Percentiles rank a stretch among this genome's conserved stretches.
These are phyloP conservation scores for Drosophila tropicalis DNA, from an alignment of 1,140 invertebrate species.

Conservation along the genomic window DNA sequence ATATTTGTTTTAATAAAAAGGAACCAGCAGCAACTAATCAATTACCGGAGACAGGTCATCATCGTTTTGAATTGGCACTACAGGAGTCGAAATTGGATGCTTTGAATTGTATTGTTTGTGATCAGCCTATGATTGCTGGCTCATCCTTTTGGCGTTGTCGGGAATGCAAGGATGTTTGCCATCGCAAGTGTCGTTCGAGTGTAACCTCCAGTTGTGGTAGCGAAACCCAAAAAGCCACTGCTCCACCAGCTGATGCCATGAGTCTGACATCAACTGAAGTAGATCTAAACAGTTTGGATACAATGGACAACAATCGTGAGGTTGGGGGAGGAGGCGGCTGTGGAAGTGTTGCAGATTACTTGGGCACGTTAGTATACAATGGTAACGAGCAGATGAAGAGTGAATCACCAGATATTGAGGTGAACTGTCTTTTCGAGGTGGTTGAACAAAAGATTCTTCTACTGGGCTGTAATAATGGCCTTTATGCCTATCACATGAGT, in stretches of 20 bases:
- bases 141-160: slow-evolving; percentile 77
- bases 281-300: slow-evolving; percentile 48
- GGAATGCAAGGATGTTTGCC: slow-evolving; percentile 69
- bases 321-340: no score
- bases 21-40: background rate
- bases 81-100: slow-evolving; percentile 51
- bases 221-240: slow-evolving; percentile 24
- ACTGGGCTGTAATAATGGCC: slow-evolving; percentile 73
- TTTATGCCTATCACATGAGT: slow-evolving; percentile 73
- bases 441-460: slow-evolving; percentile 68
- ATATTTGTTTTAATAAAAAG: no score
- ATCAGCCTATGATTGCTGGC: slow-evolving; percentile 55
- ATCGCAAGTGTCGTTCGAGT: slow-evolving; percentile 71
- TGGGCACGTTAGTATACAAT: slow-evolving; percentile 60
- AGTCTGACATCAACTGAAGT: slow-evolving; percentile 31
- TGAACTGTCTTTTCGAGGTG: slow-evolving; percentile 76
- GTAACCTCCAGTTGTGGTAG: slow-evolving; percentile 54
- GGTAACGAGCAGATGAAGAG: slow-evolving; percentile 17
- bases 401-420: slow-evolving; percentile 46
- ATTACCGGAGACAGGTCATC: slow-evolving; percentile 37
- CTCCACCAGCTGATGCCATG: slow-evolving; percentile 28
- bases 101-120: slow-evolving; percentile 56
- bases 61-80: slow-evolving; percentile 76
- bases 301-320: slow-evolving; percentile 21
- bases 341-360: slow-evolving; percentile 40